Base-by-base conservation (phyloP, 2,113 vertebrate genomes). In the Lethenteron camtschaticum region DNA sequence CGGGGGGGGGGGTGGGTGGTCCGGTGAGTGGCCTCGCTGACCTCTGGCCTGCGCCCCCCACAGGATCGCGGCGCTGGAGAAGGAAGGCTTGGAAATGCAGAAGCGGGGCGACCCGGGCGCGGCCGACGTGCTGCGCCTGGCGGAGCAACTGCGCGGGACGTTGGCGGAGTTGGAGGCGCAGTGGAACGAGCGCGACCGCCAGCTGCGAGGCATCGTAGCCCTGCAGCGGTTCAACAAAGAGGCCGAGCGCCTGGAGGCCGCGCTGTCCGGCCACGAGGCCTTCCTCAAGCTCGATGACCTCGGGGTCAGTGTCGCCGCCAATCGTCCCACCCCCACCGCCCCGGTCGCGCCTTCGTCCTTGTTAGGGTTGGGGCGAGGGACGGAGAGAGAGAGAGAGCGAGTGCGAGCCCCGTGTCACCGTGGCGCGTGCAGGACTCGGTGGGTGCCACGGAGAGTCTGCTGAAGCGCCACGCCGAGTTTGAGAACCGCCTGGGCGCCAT, bases 391-490 rank as follows among this genome's bases (percentile, higher is more conserved):
- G n/a, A 41, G 41, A 41, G 41, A 41, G 41, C 4, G 41, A 41
- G 41, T 41, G 3, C 41, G 41, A 41, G 5, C 41, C 41, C 41
- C 41, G 41, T 41, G 41, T 41, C 41, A 41, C 41, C 5, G 41
- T 41, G 41, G 41, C 41, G 41, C 1, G 41, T 69, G 56, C n/a
- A 92, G 88, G 87, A 89, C 72, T 83, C 85, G 0, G 73, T 86
- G 68, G 81, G 83, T 73, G 79, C 80, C 12, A 81, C 86, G 68
- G 79, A 75, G 75, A 81, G 76, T 73, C 78, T 88, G 55, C 72
- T 89, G 72, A 82, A 82, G 66, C 79, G 78, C 9, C 88, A 92
- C 72, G 81, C 81, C 9, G 82, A 87, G 71, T 81, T 85, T 76
- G 82, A 81, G 20, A 75, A 70, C 56, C 77, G 87, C n/a, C 78